Evolutionary conservation across 2,113 vertebrate species (phyloP), one percentile per base, ranked within the genome.

Genomic region (Anguilla rostrata): DNA sequence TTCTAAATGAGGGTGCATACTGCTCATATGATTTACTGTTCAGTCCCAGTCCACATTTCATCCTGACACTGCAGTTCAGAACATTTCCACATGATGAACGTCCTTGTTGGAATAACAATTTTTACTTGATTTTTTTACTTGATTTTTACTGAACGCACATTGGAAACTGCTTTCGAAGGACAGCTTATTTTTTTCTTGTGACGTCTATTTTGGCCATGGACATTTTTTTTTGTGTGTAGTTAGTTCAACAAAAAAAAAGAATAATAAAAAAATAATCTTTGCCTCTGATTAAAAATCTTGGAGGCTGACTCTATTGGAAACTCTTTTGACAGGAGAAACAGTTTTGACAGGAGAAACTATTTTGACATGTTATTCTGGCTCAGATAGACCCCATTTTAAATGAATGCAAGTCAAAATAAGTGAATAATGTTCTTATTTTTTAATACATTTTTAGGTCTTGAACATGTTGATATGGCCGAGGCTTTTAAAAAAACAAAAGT

Each of bases 31-130:
- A 75, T 75, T 75, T 75, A 75, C 6, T 34, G 71, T 29, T 75
- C 26, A 75, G 71, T 34, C n/a, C 71, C 71, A 75, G 34, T 75
- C 71, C 71, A 75, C 60, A 66, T 66, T 75, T 75, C n/a, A 75
- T 75, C n/a, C 9, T 34, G 26, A 75, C 71, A 75, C 9, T 22
- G 71, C 2, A 34, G 26, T 75, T 66, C 60, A 34, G n/a, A 6
- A 75, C 71, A 75, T 75, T n/a, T 75, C 12, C 26, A 75, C 11
- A 34, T 75, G n/a, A 22, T 66, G 60, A 66, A 66, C 20, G 60
- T 26, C 8, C 20, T 22, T 66, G 20, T 66, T 66, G 5, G 20
- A 66, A 66, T 66, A 60, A 60, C 57, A 60, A 60, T 18, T 60
- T 60, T 60, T 60, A 66, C 60, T 66, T 66, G 20, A 66, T 66